Evolutionary conservation across 2,888 invertebrate species (phyloP).

Genomic region (Heteromurus nitidus): DNA sequence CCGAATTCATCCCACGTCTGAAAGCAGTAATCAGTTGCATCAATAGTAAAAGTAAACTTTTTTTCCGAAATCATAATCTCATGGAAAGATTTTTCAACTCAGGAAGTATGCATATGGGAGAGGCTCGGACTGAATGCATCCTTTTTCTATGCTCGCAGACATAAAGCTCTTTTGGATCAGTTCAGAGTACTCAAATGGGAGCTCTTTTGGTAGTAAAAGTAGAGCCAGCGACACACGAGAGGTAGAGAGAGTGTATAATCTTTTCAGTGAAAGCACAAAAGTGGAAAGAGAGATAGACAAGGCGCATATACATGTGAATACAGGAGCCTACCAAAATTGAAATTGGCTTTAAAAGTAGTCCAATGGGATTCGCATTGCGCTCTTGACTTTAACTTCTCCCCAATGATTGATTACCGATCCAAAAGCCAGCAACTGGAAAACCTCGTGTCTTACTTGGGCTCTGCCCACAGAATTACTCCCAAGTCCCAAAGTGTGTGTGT

Average conservation of each 20-base stretch:
- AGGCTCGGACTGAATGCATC: too few species aligned
- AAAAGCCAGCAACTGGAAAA: constrained; percentile 6
- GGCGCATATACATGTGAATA: neutral
- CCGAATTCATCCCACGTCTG: neutral
- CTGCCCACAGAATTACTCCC: too few species aligned
- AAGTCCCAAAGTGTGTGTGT: too few species aligned
- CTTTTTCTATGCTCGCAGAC: too few species aligned
- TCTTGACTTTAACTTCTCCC: constrained; percentile 50
- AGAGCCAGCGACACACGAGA: neutral
- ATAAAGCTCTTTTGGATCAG: too few species aligned
- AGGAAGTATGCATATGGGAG: too few species aligned
- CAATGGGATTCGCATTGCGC: constrained; percentile 54
- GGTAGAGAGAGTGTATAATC: constrained; percentile 2
- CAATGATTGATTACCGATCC: constrained; percentile 66
- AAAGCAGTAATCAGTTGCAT: neutral
- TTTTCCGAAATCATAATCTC: constrained; percentile 1
- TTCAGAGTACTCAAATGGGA: too few species aligned
- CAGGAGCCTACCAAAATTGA: constrained; percentile 40
- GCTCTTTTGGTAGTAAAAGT: too few species aligned
- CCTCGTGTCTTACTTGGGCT: too few species aligned
- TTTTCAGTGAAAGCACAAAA: neutral
- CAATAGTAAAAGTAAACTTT: constrained; percentile 5
- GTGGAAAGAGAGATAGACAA: neutral
- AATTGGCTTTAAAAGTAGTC: constrained; percentile 55
- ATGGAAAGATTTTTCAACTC: neutral